Conservation (phyloP, 53 echinoderm and acorn worm species). For the Echinarachnius parma region DNA sequence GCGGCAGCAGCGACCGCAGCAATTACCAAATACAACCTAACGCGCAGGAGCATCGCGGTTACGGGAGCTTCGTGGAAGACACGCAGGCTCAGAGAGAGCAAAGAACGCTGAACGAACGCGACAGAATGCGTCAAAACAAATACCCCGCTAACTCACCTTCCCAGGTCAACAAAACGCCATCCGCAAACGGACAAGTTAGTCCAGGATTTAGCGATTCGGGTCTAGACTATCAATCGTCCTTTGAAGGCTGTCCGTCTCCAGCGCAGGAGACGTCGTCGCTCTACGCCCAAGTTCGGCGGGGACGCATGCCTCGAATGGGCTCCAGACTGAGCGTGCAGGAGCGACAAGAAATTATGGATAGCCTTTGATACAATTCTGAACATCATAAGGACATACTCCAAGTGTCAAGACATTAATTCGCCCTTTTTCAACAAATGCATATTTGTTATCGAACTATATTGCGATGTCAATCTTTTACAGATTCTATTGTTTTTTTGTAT, state of each 20-base stretch:
- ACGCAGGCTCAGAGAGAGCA: no score
- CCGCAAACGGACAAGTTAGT: conserved; percentile 23
- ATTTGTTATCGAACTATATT: no score
- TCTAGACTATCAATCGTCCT: conserved; percentile 56
- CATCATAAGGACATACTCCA: no score
- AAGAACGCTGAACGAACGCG: neutral
- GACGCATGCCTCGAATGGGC: neutral
- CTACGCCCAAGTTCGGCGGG: conserved; percentile 7
- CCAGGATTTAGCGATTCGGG: conserved; percentile 63
- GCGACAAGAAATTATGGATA: conserved; percentile 27
- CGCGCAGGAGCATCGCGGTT: conserved; percentile 14
- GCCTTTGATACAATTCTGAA: conserved; percentile 18
- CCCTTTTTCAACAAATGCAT: no score
- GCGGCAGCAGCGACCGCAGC: neutral
- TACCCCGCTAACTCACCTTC: conserved; percentile 23
- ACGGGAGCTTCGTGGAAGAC: conserved; percentile 24
- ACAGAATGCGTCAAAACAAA: neutral
- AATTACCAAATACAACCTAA: conserved; percentile 3
- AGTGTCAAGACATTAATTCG: no score
- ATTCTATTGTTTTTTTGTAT: no score
- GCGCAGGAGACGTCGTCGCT: conserved; percentile 26
- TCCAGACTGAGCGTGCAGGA: conserved; percentile 27
- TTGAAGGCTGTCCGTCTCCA: conserved; percentile 47
- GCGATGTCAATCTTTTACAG: no score
- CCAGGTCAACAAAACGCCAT: no score